Percentiles rank a stretch among this genome's conserved stretches.
phyloP scores from a whole-genome alignment of 2,888 invertebrate species.

The Epinotia nisella region DNA sequence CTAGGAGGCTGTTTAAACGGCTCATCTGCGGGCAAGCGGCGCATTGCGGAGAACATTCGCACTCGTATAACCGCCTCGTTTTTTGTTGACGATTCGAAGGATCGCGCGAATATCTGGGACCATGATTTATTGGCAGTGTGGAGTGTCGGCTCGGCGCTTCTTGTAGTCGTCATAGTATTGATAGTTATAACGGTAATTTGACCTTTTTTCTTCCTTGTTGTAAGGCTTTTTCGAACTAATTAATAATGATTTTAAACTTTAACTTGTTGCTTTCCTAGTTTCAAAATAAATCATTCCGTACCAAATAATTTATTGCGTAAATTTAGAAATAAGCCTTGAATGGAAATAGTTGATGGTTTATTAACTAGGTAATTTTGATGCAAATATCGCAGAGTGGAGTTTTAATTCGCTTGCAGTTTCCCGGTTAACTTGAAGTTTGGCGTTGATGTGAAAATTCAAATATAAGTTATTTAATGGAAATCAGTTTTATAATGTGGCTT shows the following conservation, averaged over 20 bases:
- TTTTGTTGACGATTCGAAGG: constrained; percentile 68
- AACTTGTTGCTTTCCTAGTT: too few species aligned
- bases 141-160: constrained; percentile 59
- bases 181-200: constrained; percentile 67
- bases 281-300: too few species aligned
- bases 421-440: neutral
- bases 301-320: too few species aligned
- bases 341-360: neutral
- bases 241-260: too few species aligned
- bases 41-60: constrained; percentile 85
- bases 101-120: constrained; percentile 61
- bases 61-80: constrained; percentile 71
- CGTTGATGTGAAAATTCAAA: neutral
- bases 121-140: constrained; percentile 64
- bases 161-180: constrained; percentile 60
- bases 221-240: neutral
- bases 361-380: neutral
- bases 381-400: neutral
- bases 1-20: constrained; percentile 89
- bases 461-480: neutral
- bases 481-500: neutral
- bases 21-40: constrained; percentile 89
- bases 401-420: neutral
- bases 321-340: too few species aligned
- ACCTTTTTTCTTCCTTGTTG: constrained; percentile 5